Evolutionary conservation across 1,140 invertebrate genomes (phyloP).

Genomic region (Scaptodrosophila lebanonensis): DNA sequence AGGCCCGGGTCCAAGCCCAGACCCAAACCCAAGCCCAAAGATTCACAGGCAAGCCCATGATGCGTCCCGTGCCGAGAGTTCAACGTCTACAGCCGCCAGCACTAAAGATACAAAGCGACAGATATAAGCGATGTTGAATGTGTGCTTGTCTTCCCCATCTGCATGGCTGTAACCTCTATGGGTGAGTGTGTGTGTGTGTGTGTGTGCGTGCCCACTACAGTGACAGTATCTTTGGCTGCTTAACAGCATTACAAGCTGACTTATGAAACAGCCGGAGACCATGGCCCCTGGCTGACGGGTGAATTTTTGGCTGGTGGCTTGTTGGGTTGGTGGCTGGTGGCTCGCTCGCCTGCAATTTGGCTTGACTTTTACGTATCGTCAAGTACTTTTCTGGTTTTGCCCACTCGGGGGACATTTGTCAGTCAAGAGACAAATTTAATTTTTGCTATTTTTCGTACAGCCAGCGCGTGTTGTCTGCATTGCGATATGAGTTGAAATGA

Average conservation of each 20-base stretch:
- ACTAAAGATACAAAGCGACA: slow-evolving; percentile 62
- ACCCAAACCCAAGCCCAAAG: slow-evolving; percentile 21
- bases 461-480: slow-evolving; percentile 47
- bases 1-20: background rate
- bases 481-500: slow-evolving; percentile 72
- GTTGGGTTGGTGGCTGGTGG: too few species aligned
- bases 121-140: slow-evolving; percentile 34
- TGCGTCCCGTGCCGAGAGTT: background rate
- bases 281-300: background rate
- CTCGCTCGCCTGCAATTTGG: slow-evolving; percentile 55
- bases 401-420: slow-evolving; percentile 76
- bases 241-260: slow-evolving; percentile 76
- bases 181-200: slow-evolving; percentile 11
- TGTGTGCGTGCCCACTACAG: slow-evolving; percentile 50
- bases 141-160: too few species aligned
- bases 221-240: slow-evolving; percentile 75
- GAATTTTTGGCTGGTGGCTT: too few species aligned
- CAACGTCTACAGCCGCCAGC: slow-evolving; percentile 9
- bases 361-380: slow-evolving; percentile 76
- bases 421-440: slow-evolving; percentile 77
- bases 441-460: slow-evolving; percentile 52
- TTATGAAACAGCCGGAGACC: slow-evolving; percentile 39
- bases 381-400: slow-evolving; percentile 74
- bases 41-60: too few species aligned
- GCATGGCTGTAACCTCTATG: too few species aligned